phyloP scores from a whole-genome alignment of 2,113 vertebrate genomes.

The Hucho hucho region DNA sequence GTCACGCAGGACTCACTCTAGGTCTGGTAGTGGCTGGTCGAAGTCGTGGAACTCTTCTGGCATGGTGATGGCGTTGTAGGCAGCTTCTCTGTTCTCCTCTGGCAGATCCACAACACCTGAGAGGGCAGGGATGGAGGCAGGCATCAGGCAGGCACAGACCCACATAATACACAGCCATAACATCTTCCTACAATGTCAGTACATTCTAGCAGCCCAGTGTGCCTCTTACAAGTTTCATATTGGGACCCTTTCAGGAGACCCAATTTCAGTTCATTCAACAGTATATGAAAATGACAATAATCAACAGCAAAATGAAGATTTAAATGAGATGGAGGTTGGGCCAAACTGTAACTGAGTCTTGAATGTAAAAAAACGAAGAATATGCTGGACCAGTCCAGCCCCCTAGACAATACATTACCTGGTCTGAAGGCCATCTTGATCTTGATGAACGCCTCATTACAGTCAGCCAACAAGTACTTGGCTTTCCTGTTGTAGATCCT shows the following conservation, averaged over 20 bases:
- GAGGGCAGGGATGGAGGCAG: conserved; percentile 24
- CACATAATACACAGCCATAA: too few species aligned
- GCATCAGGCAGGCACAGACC: background rate
- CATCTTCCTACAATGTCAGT: too few species aligned
- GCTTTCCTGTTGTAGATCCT: conserved; percentile 99
- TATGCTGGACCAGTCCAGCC: too few species aligned
- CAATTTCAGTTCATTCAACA: too few species aligned
- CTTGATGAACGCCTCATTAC: conserved; percentile 99
- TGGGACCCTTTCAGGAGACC: too few species aligned
- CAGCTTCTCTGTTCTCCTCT: conserved; percentile 97
- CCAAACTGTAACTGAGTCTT: too few species aligned
- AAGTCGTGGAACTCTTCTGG: conserved; percentile 99
- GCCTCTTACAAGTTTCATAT: too few species aligned
- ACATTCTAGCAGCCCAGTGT: too few species aligned
- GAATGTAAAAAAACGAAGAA: too few species aligned
- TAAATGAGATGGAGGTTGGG: too few species aligned
- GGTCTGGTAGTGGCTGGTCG: conserved; percentile 94
- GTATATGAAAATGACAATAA: too few species aligned
- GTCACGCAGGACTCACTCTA: conserved; percentile 81
- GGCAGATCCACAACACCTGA: conserved; percentile 97
- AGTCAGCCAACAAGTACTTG: conserved; percentile 98
- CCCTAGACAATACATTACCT: conserved; percentile 71
- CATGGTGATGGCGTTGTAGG: conserved; percentile 97
- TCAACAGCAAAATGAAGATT: too few species aligned
- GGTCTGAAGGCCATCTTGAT: conserved; percentile 99